phyloP scores from a whole-genome alignment of 2,797 vertebrate genomes.

The Acanthurus leucopareius region DNA sequence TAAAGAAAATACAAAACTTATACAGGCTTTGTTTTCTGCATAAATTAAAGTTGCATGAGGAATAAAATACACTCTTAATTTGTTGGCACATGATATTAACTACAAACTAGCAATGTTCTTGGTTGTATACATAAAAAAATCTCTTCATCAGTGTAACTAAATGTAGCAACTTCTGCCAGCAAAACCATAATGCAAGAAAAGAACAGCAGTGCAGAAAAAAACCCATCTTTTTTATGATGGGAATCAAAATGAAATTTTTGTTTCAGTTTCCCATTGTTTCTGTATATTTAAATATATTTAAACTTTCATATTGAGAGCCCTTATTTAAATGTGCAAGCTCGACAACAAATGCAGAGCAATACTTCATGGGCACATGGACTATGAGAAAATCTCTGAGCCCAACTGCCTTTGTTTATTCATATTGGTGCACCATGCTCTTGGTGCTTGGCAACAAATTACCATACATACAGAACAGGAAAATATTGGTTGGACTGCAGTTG shows the following conservation, averaged over 20 bases:
- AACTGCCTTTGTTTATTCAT: not conserved
- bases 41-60: not conserved
- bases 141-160: not conserved
- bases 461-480: not conserved
- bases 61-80: not conserved
- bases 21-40: no score
- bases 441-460: not conserved
- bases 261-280: not conserved
- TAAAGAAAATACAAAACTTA: no score
- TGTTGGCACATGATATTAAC: not conserved
- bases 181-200: no score
- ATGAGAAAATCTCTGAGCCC: no score
- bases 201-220: not conserved
- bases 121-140: not conserved
- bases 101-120: not conserved
- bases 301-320: not conserved
- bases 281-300: not conserved
- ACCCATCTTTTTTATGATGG: not conserved
- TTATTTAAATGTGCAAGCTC: not conserved
- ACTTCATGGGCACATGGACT: not conserved
- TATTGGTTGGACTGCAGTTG: not conserved
- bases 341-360: not conserved
- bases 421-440: not conserved
- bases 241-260: not conserved
- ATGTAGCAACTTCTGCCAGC: not conserved